Evolutionary conservation across 2,888 invertebrate species (phyloP), one percentile per base, ranked within the genome.

Genomic region (Oligia fasciuncula): DNA sequence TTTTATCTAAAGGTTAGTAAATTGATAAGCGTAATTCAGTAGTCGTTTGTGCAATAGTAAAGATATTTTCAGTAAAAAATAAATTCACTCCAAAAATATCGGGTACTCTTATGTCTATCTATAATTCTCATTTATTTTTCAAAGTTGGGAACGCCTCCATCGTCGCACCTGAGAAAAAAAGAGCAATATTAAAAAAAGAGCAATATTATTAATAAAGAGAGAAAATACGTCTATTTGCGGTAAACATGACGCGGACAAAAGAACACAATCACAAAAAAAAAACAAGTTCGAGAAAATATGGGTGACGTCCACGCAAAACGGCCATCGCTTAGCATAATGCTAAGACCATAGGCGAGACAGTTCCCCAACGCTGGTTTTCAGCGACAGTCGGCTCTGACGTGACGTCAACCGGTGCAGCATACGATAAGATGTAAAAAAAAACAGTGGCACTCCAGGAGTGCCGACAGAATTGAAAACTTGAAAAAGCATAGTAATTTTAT

Each of bases 1-100:
- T 81, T 73, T 68, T 77, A 90, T 87, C 90, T 93, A 94, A 89
- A 90, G 92, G 91, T 94, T 93, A 93, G 92, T 93, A 93, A 94
- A 93, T 94, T 93, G 92, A 94, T 96, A 96, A 96, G 96, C 96
- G 95, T 96, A 94, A 94, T 94, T 93, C 90, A 92, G 88, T 93
- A 92, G 91, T 93, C 91, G 91, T 92, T 92, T 92, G 93, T 93
- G 93, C 93, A 87, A 87, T 93, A 94, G 93, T 94, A 93, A 92
- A 94, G 93, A 92, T 85, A 88, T 88, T 88, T 85, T 90, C 86
- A 90, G 90, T 94, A 93, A 89, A 94, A 96, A 95, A 95, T 93
- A 95, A 93, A 94, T 92, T 90, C 86, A 87, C 87, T 96, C 95
- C 94, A 96, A 96, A 96, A 96, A 96, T 96, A 96, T 94, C 92